These are phyloP conservation scores for Falco peregrinus DNA, from an alignment of 2,797 vertebrate genomes.

Conservation along the genomic window DNA sequence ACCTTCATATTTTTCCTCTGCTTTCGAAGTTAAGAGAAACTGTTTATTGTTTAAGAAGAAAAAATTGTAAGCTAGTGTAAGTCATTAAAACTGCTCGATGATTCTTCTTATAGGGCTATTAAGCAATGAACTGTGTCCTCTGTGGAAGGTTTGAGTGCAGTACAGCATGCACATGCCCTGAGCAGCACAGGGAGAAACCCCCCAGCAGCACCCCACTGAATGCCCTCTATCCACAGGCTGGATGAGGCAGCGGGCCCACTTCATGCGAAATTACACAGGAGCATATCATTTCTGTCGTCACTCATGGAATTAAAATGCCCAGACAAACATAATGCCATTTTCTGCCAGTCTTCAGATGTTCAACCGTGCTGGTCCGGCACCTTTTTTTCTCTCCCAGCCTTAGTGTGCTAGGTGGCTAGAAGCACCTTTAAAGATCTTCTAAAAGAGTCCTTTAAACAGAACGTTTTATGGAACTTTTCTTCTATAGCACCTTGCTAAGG, in stretches of 20 bases:
- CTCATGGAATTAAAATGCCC: not conserved
- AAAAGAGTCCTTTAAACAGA: not conserved
- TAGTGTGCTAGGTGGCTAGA: not conserved
- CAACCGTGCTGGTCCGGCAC: not conserved
- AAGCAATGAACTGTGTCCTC: not conserved
- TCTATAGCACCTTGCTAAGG: not conserved
- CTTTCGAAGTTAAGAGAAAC: not conserved
- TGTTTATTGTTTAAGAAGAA: not conserved
- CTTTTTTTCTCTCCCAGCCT: not conserved
- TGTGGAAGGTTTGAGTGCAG: not conserved
- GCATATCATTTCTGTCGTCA: not conserved
- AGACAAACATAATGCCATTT: not conserved
- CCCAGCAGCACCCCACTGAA: not conserved
- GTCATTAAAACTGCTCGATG: not conserved
- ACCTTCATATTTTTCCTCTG: not conserved
- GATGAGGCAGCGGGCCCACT: not conserved
- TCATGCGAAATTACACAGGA: not conserved
- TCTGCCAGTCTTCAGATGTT: not conserved
- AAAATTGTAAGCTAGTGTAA: not conserved
- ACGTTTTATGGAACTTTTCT: not conserved
- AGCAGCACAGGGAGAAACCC: not conserved
- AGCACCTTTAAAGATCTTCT: not conserved
- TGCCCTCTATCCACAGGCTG: rapidly evolving
- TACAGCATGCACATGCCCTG: not conserved
- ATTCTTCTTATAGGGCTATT: not conserved